These are phyloP conservation scores for Metellina segmentata DNA, from an alignment of 2,888 invertebrate genomes.

Conservation along the genomic window DNA sequence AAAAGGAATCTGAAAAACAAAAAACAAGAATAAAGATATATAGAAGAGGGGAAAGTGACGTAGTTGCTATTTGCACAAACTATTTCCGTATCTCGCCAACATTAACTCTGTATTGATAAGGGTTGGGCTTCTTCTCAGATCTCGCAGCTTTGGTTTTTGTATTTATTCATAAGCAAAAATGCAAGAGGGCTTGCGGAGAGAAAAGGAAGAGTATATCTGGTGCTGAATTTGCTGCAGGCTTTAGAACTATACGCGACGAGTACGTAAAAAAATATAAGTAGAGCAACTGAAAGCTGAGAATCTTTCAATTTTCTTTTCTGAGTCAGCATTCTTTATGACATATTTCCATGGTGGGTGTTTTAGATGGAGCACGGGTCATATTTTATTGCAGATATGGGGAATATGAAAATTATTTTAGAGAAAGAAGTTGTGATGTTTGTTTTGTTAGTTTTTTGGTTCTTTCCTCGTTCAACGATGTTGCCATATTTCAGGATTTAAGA, in stretches of 20 bases:
- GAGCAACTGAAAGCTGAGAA: neutral
- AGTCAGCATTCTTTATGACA: neutral
- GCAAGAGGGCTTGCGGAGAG: neutral
- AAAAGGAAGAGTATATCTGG: neutral
- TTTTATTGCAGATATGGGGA: neutral
- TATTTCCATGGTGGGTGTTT: neutral
- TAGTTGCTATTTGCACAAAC: slow-evolving; percentile 7
- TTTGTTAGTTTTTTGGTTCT: too few relatives aligned
- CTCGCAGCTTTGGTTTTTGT: neutral
- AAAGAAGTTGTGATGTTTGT: neutral
- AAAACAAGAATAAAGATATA: neutral
- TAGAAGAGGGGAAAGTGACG: neutral
- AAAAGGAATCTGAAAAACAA: neutral
- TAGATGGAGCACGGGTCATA: neutral
- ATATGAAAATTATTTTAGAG: neutral
- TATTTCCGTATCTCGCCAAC: slow-evolving; percentile 14
- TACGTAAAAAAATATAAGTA: neutral
- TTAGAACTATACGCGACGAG: neutral
- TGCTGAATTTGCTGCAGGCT: neutral
- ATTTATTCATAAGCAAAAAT: slow-evolving; percentile 12
- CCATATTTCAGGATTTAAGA: too few relatives aligned
- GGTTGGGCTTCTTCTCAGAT: neutral
- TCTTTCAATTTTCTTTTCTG: neutral
- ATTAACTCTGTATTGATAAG: slow-evolving; percentile 22
- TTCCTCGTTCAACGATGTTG: too few relatives aligned